A percentile compares a stretch with the other conserved stretches of the same genome.
Conservation (phyloP, 2,797 vertebrate genomes). For the Kryptopterus vitreolus region DNA sequence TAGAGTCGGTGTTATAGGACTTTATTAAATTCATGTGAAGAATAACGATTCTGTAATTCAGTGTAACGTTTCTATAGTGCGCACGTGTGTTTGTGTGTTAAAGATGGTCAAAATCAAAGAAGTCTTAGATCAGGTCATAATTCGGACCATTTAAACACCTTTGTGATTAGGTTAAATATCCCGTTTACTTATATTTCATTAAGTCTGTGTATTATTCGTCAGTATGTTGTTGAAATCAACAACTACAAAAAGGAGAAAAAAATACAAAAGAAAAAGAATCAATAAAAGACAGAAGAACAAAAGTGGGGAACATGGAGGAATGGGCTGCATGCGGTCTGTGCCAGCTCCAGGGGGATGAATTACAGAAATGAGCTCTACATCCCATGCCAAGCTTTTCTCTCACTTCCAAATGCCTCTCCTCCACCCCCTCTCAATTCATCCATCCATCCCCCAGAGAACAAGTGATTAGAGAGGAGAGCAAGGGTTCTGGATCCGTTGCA, state of each 20-base stretch:
- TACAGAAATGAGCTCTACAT: conserved; percentile 78
- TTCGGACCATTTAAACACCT: conserved; percentile 3
- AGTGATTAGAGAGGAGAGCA: conserved; percentile 74
- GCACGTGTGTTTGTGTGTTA: neutral
- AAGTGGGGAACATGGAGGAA: conserved; percentile 49
- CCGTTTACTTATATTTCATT: neutral
- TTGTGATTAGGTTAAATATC: conserved; percentile 32
- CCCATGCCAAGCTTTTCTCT: conserved; percentile 76
- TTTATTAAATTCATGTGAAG: neutral
- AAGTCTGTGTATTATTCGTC: neutral
- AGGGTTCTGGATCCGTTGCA: conserved; percentile 64
- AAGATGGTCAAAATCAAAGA: neutral
- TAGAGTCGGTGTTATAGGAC: neutral
- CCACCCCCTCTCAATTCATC: conserved; percentile 51
- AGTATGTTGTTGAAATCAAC: conserved; percentile 16
- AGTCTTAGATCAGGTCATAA: no score
- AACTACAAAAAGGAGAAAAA: conserved; percentile 13
- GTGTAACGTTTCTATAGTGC: neutral
- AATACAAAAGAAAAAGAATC: conserved; percentile 7
- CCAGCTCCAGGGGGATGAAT: conserved; percentile 73
- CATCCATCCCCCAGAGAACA: conserved; percentile 65
- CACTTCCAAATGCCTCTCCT: conserved; percentile 47
- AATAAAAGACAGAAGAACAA: conserved; percentile 27
- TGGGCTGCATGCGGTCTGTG: conserved; percentile 65
- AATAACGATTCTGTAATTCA: neutral